Conservation (phyloP, 2,888 invertebrate species). For the Spodoptera littoralis region DNA sequence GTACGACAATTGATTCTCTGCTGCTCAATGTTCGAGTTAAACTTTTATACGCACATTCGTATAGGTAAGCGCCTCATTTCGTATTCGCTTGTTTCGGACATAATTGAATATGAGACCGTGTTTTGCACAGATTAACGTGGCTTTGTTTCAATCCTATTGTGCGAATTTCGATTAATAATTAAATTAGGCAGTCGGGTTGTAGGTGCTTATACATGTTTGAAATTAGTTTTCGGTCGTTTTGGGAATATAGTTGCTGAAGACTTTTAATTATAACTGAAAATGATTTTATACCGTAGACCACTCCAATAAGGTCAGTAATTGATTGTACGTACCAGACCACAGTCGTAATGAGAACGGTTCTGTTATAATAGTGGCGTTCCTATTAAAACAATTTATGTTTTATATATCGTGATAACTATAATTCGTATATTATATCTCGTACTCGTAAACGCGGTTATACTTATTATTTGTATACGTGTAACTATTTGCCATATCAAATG, state of each 20-base stretch:
- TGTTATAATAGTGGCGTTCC: conserved; percentile 26
- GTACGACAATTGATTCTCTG: conserved; percentile 53
- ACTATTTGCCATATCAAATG: neutral
- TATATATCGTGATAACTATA: conserved; percentile 12
- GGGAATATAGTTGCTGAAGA: conserved; percentile 38
- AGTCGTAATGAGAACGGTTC: conserved; percentile 7
- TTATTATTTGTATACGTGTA: neutral
- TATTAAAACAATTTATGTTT: conserved; percentile 19
- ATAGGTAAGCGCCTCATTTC: conserved; percentile 60
- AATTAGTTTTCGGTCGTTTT: conserved; percentile 60
- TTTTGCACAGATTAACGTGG: conserved; percentile 68
- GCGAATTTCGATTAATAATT: conserved; percentile 66
- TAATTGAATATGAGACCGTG: conserved; percentile 72
- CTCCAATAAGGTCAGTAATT: conserved; percentile 19
- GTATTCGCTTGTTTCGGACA: conserved; percentile 64
- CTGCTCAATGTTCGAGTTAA: conserved; percentile 35
- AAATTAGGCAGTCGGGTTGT: conserved; percentile 59
- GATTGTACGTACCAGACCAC: conserved; percentile 13
- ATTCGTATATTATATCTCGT: conserved; percentile 3
- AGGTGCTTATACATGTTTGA: conserved; percentile 57
- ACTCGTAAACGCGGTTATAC: neutral
- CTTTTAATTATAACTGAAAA: conserved; percentile 16
- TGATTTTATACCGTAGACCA: conserved; percentile 26
- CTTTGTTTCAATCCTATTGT: conserved; percentile 70
- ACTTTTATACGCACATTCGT: conserved; percentile 35